These are phyloP conservation scores for Coecobrya sp. DNA, from an alignment of 2,888 invertebrate species.

Conservation along the genomic window DNA sequence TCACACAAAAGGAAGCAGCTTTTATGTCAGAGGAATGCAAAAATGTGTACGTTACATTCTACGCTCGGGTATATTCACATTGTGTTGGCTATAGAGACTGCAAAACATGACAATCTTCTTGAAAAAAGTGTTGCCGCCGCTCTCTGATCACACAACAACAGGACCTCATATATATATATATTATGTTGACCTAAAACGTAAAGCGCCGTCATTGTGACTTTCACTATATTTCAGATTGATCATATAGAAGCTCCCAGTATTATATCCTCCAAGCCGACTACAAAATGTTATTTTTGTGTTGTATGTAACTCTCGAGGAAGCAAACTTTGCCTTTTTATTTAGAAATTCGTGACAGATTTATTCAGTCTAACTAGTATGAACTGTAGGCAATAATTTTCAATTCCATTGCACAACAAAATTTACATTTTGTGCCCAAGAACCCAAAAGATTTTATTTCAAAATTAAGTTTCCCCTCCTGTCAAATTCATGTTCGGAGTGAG, in stretches of 20 bases:
- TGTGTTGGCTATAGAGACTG: background rate
- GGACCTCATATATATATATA: no score
- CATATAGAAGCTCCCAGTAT: background rate
- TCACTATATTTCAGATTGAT: background rate
- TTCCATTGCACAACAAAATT: no score
- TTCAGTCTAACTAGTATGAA: no score
- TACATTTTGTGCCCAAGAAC: no score
- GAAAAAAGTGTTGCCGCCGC: background rate
- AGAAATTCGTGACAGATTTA: no score
- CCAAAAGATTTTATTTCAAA: no score
- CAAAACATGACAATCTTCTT: background rate
- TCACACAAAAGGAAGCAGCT: slow-evolving; percentile 41
- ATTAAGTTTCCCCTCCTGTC: no score
- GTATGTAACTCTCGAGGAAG: no score
- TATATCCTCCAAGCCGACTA: background rate
- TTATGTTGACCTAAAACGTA: background rate
- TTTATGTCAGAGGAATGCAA: background rate
- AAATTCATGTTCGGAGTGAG: no score
- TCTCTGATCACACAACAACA: background rate
- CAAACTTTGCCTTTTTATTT: no score
- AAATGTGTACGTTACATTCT: background rate
- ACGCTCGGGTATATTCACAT: background rate
- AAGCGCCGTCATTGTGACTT: background rate
- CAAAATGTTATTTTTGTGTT: no score
- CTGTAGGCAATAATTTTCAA: no score